Percentiles rank a stretch among this genome's conserved stretches.
phyloP scores from a whole-genome alignment of 2,113 vertebrate genomes.

The Indicator maculatus region DNA sequence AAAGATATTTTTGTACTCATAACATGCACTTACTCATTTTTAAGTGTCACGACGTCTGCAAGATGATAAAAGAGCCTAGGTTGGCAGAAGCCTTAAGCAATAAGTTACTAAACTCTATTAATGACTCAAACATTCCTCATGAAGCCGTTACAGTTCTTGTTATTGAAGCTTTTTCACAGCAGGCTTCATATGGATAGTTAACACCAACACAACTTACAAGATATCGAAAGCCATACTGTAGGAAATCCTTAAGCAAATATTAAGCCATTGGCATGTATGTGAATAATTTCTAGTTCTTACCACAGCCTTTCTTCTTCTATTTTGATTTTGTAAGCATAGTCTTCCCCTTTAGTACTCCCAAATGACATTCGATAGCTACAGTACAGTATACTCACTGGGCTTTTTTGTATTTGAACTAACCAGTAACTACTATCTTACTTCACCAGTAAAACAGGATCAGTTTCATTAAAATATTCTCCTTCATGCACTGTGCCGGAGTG shows the following conservation, averaged over 20 bases:
- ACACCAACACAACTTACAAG: background rate
- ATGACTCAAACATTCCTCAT: conserved; percentile 73
- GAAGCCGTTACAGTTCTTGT: conserved; percentile 57
- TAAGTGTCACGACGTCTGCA: conserved; percentile 65
- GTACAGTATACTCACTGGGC: background rate
- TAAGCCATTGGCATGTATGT: background rate
- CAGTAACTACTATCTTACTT: background rate
- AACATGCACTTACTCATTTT: conserved; percentile 56
- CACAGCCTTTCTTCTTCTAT: background rate
- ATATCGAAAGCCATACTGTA: background rate
- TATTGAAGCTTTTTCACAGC: conserved; percentile 60
- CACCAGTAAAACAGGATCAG: background rate
- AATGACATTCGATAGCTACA: background rate
- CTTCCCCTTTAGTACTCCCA: background rate
- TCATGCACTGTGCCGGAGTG: background rate
- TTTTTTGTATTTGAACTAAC: background rate
- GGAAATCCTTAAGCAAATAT: conserved; percentile 37
- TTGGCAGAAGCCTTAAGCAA: conserved; percentile 69
- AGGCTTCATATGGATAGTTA: conserved; percentile 36
- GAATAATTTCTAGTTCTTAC: background rate
- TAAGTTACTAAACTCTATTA: conserved; percentile 65
- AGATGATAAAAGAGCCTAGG: conserved; percentile 60
- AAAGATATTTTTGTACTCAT: conserved; percentile 62
- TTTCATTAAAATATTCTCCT: background rate
- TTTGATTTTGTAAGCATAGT: background rate